phyloP scores from a whole-genome alignment of 2,888 invertebrate genomes.

The Heteromyza rotundicornis region DNA sequence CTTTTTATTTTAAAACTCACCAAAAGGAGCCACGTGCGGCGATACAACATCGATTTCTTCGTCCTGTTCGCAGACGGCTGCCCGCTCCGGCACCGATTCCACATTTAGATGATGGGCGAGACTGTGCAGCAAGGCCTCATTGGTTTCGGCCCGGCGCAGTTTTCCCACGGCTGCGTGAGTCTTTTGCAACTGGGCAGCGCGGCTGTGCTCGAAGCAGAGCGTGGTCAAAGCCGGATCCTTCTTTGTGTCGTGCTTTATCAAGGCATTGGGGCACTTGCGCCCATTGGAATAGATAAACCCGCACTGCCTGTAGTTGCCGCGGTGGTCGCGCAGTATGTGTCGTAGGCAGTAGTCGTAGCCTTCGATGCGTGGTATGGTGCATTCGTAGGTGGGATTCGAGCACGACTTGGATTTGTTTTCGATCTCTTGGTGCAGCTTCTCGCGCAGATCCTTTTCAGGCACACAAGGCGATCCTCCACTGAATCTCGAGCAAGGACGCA shows the following conservation, averaged over 20 bases:
- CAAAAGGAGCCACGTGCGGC: slow-evolving; percentile 67
- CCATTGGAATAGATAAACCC: slow-evolving; percentile 71
- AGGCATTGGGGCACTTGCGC: slow-evolving; percentile 79
- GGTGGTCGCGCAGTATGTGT: slow-evolving; percentile 84
- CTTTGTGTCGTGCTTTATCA: slow-evolving; percentile 75
- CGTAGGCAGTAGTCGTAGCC: slow-evolving; percentile 79
- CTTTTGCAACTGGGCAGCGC: slow-evolving; percentile 69
- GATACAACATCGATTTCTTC: slow-evolving; percentile 65
- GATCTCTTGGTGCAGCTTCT: slow-evolving; percentile 70
- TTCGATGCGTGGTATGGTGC: slow-evolving; percentile 71
- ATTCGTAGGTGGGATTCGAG: slow-evolving; percentile 71
- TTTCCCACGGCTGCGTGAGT: slow-evolving; percentile 68
- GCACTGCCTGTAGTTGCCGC: slow-evolving; percentile 85
- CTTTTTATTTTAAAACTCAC: slow-evolving; percentile 58
- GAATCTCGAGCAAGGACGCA: neutral
- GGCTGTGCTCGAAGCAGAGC: slow-evolving; percentile 74
- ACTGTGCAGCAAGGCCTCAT: slow-evolving; percentile 71
- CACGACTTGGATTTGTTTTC: slow-evolving; percentile 69
- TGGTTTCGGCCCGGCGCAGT: slow-evolving; percentile 69
- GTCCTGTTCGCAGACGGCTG: slow-evolving; percentile 54
- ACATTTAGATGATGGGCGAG: slow-evolving; percentile 70
- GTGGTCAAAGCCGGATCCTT: slow-evolving; percentile 70
- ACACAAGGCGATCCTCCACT: slow-evolving; percentile 20
- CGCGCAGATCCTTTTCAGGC: slow-evolving; percentile 57
- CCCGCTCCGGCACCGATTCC: slow-evolving; percentile 48